Conservation (phyloP, 2,113 vertebrate species). For the Gadus chalcogrammus region DNA sequence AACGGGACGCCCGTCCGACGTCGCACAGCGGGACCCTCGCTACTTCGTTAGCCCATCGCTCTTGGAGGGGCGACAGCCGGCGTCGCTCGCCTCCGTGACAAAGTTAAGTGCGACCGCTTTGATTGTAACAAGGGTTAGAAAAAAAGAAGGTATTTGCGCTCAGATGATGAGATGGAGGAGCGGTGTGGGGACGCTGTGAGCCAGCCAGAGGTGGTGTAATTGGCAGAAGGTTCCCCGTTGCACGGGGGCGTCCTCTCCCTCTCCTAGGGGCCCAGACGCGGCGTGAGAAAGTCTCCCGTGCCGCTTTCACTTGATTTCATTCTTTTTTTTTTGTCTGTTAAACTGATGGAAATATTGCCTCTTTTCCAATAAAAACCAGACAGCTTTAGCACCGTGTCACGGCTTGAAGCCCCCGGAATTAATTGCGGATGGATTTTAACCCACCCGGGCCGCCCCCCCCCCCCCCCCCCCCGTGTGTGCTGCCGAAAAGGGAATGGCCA, state of each 20-base stretch:
- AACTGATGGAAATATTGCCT: conserved; percentile 70
- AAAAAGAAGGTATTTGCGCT: conserved; percentile 39
- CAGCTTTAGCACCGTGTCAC: conserved; percentile 56
- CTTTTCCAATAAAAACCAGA: conserved; percentile 66
- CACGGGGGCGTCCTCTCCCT: conserved; percentile 58
- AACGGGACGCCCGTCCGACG: conserved; percentile 32
- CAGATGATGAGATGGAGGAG: conserved; percentile 63
- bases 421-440: conserved; percentile 43
- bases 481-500: conserved; percentile 21
- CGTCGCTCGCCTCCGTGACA: conserved; percentile 65
- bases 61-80: conserved; percentile 59
- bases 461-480: conserved; percentile 4
- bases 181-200: conserved; percentile 53
- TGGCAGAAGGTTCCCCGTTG: conserved; percentile 74
- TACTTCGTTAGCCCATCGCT: conserved; percentile 71
- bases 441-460: conserved; percentile 30
- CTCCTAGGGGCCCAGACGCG: conserved; percentile 60
- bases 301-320: conserved; percentile 71
- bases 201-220: conserved; percentile 70
- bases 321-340: conserved; percentile 61
- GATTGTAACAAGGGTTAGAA: conserved; percentile 67
- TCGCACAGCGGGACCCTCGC: conserved; percentile 62
- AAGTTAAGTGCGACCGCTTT: conserved; percentile 71
- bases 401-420: conserved; percentile 48
- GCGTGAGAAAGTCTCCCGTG: conserved; percentile 68